Conservation (phyloP, 2,888 invertebrate species). For the Stramonita haemastoma region DNA sequence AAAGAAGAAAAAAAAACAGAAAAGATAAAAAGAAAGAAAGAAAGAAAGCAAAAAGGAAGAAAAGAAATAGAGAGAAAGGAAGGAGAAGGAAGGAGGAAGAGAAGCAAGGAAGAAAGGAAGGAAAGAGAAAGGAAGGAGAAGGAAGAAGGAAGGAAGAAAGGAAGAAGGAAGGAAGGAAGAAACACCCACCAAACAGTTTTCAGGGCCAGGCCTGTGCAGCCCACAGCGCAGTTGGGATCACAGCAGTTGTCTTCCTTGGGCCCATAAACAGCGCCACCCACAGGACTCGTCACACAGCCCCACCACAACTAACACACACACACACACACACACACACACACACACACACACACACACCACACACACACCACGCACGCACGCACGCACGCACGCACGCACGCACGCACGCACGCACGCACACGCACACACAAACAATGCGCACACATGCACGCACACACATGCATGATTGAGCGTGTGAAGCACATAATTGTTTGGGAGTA, state of each 20-base stretch:
- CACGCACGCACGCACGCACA: constrained; percentile 7
- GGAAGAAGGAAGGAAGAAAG: neutral
- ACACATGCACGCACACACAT: neutral
- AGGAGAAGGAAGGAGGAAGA: neutral
- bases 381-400: neutral
- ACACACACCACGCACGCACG: neutral
- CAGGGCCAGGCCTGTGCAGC: constrained; percentile 89
- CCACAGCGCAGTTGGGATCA: constrained; percentile 97
- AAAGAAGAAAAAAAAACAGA: too few species aligned
- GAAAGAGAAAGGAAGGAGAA: neutral
- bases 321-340: constrained; percentile 21
- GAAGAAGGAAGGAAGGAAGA: neutral
- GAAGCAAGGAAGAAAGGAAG: neutral
- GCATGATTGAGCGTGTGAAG: neutral
- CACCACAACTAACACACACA: constrained; percentile 37
- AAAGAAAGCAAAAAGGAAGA: too few species aligned
- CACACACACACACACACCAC: constrained; percentile 26
- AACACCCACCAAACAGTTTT: constrained; percentile 57
- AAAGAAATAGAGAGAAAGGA: neutral
- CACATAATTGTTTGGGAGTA: neutral
- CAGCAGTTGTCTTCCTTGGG: constrained; percentile 84
- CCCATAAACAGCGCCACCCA: constrained; percentile 57
- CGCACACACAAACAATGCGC: neutral
- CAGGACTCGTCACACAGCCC: constrained; percentile 40
- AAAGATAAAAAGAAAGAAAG: too few species aligned